Conservation (phyloP, 2,888 invertebrate species). For the Melanostoma scalare region DNA sequence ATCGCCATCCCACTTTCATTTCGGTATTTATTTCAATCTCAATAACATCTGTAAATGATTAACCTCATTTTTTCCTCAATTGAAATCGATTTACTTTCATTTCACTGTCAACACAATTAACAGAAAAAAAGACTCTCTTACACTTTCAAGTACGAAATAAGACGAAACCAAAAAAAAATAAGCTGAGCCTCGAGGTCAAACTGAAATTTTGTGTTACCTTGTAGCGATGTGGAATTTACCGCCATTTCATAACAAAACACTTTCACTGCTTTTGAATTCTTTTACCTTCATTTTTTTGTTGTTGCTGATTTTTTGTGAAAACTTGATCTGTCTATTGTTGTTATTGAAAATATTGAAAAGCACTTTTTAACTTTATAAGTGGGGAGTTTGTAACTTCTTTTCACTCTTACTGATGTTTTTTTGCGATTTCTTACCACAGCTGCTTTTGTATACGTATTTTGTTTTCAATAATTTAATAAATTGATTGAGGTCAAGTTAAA, state of each 20-base stretch:
- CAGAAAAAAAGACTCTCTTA: slow-evolving; percentile 15
- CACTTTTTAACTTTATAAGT: slow-evolving; percentile 23
- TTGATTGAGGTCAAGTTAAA: slow-evolving; percentile 47
- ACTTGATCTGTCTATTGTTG: slow-evolving; percentile 41
- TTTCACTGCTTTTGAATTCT: slow-evolving; percentile 55
- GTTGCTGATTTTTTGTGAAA: slow-evolving; percentile 1
- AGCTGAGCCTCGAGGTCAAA: slow-evolving; percentile 37
- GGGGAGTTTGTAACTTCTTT: slow-evolving; percentile 15
- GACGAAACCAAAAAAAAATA: slow-evolving; percentile 27
- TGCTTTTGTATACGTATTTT: slow-evolving; percentile 20
- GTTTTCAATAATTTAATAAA: slow-evolving; percentile 22
- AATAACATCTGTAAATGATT: slow-evolving; percentile 40
- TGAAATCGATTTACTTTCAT: slow-evolving; percentile 47
- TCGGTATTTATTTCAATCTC: neutral
- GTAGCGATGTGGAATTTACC: slow-evolving; percentile 10
- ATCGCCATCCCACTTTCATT: neutral
- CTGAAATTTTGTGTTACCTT: slow-evolving; percentile 19
- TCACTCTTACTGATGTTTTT: slow-evolving; percentile 34
- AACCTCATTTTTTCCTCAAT: slow-evolving; percentile 28
- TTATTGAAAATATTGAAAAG: slow-evolving; percentile 57
- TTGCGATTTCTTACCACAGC: too few relatives aligned
- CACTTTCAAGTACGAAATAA: slow-evolving; percentile 7
- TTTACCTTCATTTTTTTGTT: slow-evolving; percentile 11
- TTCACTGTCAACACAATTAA: slow-evolving; percentile 31
- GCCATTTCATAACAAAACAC: slow-evolving; percentile 64